A percentile compares a stretch with the other conserved stretches of the same genome.
These are phyloP conservation scores for Apteryx owenii DNA, from an alignment of 2,113 vertebrate genomes.

Conservation along the genomic window DNA sequence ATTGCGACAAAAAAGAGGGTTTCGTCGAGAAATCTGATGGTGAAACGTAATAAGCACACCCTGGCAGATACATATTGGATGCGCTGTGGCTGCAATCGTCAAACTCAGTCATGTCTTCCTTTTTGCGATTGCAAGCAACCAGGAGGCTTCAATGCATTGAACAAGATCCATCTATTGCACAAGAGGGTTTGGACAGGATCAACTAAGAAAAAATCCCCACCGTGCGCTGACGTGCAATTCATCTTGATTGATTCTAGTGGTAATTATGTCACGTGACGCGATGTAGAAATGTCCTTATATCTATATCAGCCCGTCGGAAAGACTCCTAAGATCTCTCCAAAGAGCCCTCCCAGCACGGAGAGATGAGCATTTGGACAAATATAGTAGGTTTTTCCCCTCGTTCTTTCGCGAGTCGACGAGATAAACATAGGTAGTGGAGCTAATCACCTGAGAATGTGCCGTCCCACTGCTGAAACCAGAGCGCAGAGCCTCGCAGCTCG, in stretches of 20 bases:
- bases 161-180: conserved; percentile 98
- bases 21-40: conserved; percentile 95
- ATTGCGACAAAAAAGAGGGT: conserved; percentile 94
- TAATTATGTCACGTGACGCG: conserved; percentile 99
- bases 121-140: conserved; percentile 83
- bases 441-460: conserved; percentile 74
- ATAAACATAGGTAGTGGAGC: conserved; percentile 11
- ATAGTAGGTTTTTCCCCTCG: not conserved
- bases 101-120: conserved; percentile 97
- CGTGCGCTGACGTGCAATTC: conserved; percentile 98
- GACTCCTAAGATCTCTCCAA: conserved; percentile 79
- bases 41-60: conserved; percentile 96
- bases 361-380: conserved; percentile 56
- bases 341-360: conserved; percentile 85
- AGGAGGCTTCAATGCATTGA: conserved; percentile 89
- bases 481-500: not conserved
- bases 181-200: conserved; percentile 91
- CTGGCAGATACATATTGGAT: conserved; percentile 97
- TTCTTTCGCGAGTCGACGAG: not conserved
- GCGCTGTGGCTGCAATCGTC: conserved; percentile 93
- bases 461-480: not conserved
- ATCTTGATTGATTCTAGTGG: conserved; percentile 99
- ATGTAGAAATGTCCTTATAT: conserved; percentile 99
- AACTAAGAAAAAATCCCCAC: conserved; percentile 95
- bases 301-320: conserved; percentile 96